Evolutionary conservation across 2,113 vertebrate genomes (phyloP), one percentile per base, ranked within the genome.

Genomic region (Tragelaphus strepsiceros): DNA sequence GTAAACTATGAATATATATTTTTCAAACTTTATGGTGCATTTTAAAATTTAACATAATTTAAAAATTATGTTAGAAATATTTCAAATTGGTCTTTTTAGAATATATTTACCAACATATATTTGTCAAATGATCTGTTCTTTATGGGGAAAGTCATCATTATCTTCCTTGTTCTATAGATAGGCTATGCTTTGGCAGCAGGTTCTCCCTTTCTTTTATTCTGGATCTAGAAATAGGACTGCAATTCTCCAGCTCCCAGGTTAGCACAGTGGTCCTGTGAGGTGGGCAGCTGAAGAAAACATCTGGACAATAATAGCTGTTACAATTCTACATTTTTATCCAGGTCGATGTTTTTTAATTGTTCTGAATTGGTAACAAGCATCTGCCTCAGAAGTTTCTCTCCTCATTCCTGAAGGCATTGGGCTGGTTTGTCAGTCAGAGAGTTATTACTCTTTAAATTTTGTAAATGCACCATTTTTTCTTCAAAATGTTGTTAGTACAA

Each of bases 401-500:
- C 19, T 85, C 3, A 9, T 91, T 67, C 30, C 35, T 17, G 13
- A 13, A 32, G 54, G 2, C 28, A 28, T 7, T 84, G 24, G 30
- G 3, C 19, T 97, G 7, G 1, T 83, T 67, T 78, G 3, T 51
- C 54, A 88, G 35, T 77, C 4, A 81, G 3, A 6, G 2, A 84
- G 67, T 84, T 77, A 24, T 30, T 83, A 21, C 32, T 71, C 15
- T 56, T 24, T 9, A 24, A 90, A 67, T 46, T 93, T 94, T 89
- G 91, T 49, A 53, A 90, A 78, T 46, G 13, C 43, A 54, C 21
- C 17, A 51, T 84, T 85, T 83, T 58, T 90, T 26, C 14, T 62
- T 92, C 7, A 90, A 90, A 88, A 71, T 46, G 6, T 28, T 90
- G 46, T 88, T 54, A 84, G 28, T 92, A 13, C 28, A 93, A 96